Evolutionary conservation across 2,797 vertebrate genomes (phyloP), one percentile per base, ranked within the genome.

Genomic region (Phoebastria nigripes): DNA sequence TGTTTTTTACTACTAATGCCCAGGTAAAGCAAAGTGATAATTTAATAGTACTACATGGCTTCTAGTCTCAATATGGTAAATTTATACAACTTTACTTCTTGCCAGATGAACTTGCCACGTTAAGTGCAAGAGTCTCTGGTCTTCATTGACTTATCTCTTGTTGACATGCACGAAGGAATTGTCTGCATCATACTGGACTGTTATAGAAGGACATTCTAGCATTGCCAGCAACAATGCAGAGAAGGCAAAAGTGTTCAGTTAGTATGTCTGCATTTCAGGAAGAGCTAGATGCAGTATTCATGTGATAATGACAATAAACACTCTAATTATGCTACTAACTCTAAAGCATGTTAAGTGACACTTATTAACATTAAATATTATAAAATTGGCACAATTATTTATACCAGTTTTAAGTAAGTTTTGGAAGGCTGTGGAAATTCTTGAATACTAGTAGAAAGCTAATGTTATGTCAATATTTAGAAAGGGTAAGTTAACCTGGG

Each of bases 41-140:
- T 49, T 58, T 71, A 49, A 46, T 66, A 74, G 6, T 25, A n/a
- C 20, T 62, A 17, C 9, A 31, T 28, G 15, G 3, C 11, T 83
- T 87, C 26, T 49, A 35, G 24, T 77, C 11, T 65, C 28, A 52
- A 8, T 26, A 24, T 18, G 58, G 22, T 22, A 63, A 71, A 74
- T 90, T 72, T 51, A 20, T 11, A 69, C 3, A 3, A 26, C 21
- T 67, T 44, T 51, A 37, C 6, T 47, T 59, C 16, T 61, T 89
- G 15, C 6, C 6, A 1, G 15, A 37, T 20, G 22, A 73, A 54
- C 29, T 54, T 37, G 7, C 3, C 5, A n/a, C 0, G 1, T 41
- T 21, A 56, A 52, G 2, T 49, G 4, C 15, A 71, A 19, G 9
- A 41, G 2, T 33, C 9, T 82, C 18, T 72, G 7, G 14, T 69